A percentile compares a stretch with the other conserved stretches of the same genome.
Evolutionary conservation across 2,113 vertebrate genomes (phyloP).

Genomic region (Hypocryptadius cinnamomeus): DNA sequence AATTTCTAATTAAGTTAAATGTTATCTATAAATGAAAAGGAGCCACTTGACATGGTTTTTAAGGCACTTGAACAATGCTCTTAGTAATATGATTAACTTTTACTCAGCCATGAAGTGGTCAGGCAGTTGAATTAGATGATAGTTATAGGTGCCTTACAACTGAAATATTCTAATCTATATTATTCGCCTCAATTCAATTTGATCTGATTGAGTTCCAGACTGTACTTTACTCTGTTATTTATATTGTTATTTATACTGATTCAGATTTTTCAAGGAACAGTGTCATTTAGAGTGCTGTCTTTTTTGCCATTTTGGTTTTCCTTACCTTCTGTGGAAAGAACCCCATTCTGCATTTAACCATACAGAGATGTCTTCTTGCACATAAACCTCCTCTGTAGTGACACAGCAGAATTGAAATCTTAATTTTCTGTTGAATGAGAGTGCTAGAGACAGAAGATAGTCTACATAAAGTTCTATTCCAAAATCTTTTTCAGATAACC

Average conservation of each 20-base stretch:
- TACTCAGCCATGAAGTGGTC: neutral
- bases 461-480: neutral
- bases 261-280: neutral
- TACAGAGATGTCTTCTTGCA: neutral
- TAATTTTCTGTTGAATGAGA: neutral
- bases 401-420: neutral
- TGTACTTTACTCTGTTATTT: neutral
- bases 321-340: neutral
- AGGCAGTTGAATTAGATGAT: neutral
- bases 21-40: neutral
- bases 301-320: neutral
- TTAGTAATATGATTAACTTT: neutral
- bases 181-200: neutral
- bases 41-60: neutral
- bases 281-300: neutral
- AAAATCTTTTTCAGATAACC: neutral
- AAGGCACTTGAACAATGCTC: neutral
- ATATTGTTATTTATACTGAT: neutral
- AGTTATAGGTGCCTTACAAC: neutral
- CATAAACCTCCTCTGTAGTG: neutral
- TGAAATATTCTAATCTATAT: neutral
- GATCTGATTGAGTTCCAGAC: neutral
- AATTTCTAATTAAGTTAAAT: neutral
- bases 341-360: neutral
- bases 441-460: neutral